Conservation (phyloP, 2,113 vertebrate species). For the Dissostichus mawsoni region DNA sequence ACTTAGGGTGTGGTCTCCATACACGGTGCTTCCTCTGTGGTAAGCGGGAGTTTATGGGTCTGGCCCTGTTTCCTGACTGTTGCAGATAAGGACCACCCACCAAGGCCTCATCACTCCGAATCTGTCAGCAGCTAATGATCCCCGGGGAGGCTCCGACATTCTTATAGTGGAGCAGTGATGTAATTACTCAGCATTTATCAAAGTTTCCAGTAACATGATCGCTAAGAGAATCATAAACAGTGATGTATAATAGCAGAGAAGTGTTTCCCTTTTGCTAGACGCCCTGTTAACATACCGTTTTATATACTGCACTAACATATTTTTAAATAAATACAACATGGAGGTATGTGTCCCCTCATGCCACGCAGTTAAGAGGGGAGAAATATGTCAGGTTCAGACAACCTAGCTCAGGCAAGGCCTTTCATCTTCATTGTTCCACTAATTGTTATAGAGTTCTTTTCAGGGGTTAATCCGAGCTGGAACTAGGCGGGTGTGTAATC, state of each 20-base stretch:
- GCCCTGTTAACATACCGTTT: slow-evolving; percentile 58
- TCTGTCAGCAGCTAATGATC: slow-evolving; percentile 74
- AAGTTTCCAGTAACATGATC: slow-evolving; percentile 60
- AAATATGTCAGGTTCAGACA: slow-evolving; percentile 61
- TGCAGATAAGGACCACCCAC: slow-evolving; percentile 82
- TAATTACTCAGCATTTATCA: slow-evolving; percentile 78
- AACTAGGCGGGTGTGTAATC: slow-evolving; percentile 64
- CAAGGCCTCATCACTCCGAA: slow-evolving; percentile 72
- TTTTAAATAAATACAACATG: slow-evolving; percentile 47
- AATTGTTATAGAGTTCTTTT: slow-evolving; percentile 70
- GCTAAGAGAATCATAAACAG: slow-evolving; percentile 59
- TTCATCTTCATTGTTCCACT: slow-evolving; percentile 65
- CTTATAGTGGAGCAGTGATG: slow-evolving; percentile 61
- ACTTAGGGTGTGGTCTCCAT: slow-evolving; percentile 70
- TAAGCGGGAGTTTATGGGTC: slow-evolving; percentile 77
- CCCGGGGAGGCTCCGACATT: slow-evolving; percentile 57
- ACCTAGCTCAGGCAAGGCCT: slow-evolving; percentile 41
- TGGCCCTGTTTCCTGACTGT: slow-evolving; percentile 75
- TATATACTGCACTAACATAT: slow-evolving; percentile 29
- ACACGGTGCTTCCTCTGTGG: slow-evolving; percentile 72
- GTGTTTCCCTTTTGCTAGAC: slow-evolving; percentile 42
- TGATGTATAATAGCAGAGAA: slow-evolving; percentile 36
- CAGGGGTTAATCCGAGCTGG: slow-evolving; percentile 71
- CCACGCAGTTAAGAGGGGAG: slow-evolving; percentile 38
- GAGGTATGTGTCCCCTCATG: slow-evolving; percentile 42